These are phyloP conservation scores for Bibio marci DNA, from an alignment of 2,888 invertebrate species.

Conservation along the genomic window DNA sequence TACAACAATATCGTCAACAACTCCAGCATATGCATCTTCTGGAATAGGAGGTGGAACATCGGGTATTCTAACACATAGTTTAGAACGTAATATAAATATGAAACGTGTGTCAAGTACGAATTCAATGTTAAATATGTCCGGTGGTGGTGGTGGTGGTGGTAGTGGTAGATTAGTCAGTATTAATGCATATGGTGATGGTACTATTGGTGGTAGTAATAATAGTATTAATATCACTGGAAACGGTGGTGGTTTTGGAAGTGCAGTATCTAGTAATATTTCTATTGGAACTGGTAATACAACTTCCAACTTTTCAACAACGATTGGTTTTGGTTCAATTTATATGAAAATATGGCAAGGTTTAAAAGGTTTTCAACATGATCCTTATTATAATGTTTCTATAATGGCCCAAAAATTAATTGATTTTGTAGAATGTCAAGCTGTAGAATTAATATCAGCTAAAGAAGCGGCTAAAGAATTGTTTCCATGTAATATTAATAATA, in stretches of 20 bases:
- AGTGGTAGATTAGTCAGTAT: too few species aligned
- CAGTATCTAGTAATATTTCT: constrained; percentile 43
- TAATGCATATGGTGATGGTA: too few species aligned
- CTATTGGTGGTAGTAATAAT: too few species aligned
- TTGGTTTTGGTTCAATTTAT: constrained; percentile 45
- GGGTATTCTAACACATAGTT: constrained; percentile 21
- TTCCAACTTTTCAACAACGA: constrained; percentile 5
- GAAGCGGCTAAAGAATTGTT: constrained; percentile 25
- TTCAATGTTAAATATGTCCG: constrained; percentile 40
- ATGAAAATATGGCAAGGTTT: constrained; percentile 79
- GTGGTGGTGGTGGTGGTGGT: constrained; percentile 7
- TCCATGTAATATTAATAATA: constrained; percentile 8
- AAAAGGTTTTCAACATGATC: constrained; percentile 64
- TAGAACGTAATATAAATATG: constrained; percentile 30
- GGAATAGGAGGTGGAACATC: neutral
- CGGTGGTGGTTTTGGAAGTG: constrained; percentile 4
- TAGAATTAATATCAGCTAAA: constrained; percentile 29
- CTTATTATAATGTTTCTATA: constrained; percentile 63
- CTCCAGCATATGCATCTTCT: neutral
- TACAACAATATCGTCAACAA: neutral
- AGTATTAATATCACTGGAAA: too few species aligned
- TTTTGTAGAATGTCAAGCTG: constrained; percentile 50
- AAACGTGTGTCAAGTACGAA: constrained; percentile 53
- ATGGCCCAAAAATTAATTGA: constrained; percentile 65
- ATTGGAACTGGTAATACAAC: constrained; percentile 35